phyloP scores from a whole-genome alignment of 2,888 invertebrate genomes.

The Thyatira batis region DNA sequence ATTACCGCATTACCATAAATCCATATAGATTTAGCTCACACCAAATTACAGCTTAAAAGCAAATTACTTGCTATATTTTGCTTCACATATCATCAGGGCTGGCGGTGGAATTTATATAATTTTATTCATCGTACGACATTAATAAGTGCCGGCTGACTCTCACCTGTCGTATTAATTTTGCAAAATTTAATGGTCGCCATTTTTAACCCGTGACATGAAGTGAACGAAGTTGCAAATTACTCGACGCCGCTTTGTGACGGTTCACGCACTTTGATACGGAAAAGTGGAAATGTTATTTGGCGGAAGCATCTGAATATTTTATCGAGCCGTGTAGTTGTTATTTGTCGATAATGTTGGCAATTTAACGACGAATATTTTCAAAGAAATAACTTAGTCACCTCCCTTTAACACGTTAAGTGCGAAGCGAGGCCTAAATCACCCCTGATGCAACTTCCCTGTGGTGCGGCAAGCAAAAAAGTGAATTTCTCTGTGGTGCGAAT shows the following conservation, averaged over 20 bases:
- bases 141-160: conserved; percentile 26
- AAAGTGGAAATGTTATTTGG: background rate
- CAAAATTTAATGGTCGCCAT: conserved; percentile 36
- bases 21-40: background rate
- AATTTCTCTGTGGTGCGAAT: too few relatives aligned
- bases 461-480: too few relatives aligned
- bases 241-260: conserved; percentile 17
- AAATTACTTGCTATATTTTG: background rate
- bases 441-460: too few relatives aligned
- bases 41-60: background rate
- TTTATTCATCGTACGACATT: conserved; percentile 21
- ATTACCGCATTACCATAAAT: background rate
- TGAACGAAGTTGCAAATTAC: conserved; percentile 25
- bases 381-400: too few relatives aligned
- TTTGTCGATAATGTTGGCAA: too few relatives aligned
- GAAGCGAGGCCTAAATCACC: too few relatives aligned
- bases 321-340: background rate
- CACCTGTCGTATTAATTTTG: conserved; percentile 47
- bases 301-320: background rate
- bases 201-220: conserved; percentile 25
- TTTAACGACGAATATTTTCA: too few relatives aligned
- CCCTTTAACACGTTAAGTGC: too few relatives aligned
- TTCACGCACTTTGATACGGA: conserved; percentile 3
- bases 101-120: conserved; percentile 20
- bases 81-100: background rate